Evolutionary conservation across 2,797 vertebrate genomes (phyloP).

Genomic region (Alectoris magna): DNA sequence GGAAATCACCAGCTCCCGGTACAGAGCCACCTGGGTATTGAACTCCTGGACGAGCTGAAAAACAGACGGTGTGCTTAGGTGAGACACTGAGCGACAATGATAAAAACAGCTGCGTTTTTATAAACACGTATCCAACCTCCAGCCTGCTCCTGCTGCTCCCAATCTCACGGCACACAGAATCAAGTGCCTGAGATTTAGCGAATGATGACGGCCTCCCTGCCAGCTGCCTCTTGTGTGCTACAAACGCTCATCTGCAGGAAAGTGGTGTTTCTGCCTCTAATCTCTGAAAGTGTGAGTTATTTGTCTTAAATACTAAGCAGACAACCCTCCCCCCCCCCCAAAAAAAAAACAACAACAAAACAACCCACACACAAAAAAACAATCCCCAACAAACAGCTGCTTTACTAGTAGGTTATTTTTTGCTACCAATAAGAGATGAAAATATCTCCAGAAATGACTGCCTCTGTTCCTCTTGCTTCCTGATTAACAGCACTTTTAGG

Average conservation of each 20-base stretch:
- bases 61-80: constrained; percentile 50
- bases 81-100: background rate
- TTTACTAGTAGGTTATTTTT: constrained; percentile 65
- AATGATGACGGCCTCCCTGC: background rate
- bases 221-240: constrained; percentile 37
- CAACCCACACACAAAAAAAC: background rate
- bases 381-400: background rate
- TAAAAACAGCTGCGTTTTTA: background rate
- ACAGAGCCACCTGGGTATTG: constrained; percentile 97
- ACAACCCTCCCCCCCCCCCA: background rate
- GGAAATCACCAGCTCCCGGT: constrained; percentile 96
- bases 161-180: background rate
- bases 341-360: background rate
- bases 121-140: background rate
- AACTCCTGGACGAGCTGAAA: constrained; percentile 98
- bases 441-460: constrained; percentile 61
- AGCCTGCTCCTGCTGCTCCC: background rate
- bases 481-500: constrained; percentile 29
- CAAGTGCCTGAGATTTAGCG: background rate
- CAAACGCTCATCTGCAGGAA: background rate
- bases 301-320: constrained; percentile 27
- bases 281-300: background rate
- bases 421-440: constrained; percentile 24
- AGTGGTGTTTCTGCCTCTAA: background rate
- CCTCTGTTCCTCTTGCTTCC: constrained; percentile 40